Percentiles rank a stretch among this genome's conserved stretches.
These are phyloP conservation scores for Tineola bisselliella DNA, from an alignment of 2,888 invertebrate genomes.

Conservation along the genomic window DNA sequence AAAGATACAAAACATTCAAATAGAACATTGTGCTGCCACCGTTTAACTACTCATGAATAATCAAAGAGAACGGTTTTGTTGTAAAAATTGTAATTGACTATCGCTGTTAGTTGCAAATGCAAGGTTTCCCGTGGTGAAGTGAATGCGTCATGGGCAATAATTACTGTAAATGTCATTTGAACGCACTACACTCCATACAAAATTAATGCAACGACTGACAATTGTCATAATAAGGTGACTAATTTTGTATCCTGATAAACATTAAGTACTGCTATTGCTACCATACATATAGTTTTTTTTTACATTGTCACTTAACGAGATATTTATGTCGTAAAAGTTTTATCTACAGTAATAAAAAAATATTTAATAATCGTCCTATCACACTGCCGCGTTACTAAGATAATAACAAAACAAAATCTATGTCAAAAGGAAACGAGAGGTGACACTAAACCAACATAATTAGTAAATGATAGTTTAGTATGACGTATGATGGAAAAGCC, in stretches of 20 bases:
- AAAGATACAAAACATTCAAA: not conserved
- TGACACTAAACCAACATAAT: not conserved
- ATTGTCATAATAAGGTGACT: not conserved
- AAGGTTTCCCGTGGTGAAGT: conserved; percentile 25
- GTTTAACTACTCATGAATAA: conserved; percentile 11
- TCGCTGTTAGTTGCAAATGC: conserved; percentile 18
- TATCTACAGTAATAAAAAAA: not conserved
- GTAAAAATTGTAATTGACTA: conserved; percentile 17
- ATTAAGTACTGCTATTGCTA: no score
- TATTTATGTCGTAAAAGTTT: not conserved
- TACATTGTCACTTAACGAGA: not conserved
- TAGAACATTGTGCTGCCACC: not conserved
- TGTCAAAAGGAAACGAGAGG: not conserved
- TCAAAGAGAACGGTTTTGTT: conserved; percentile 3
- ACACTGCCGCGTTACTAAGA: no score
- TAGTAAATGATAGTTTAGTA: not conserved
- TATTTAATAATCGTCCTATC: not conserved
- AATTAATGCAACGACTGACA: not conserved
- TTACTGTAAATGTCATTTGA: conserved; percentile 46
- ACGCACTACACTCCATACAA: conserved; percentile 20
- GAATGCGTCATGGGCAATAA: conserved; percentile 31
- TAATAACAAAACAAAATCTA: not conserved
- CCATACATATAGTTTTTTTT: not conserved
- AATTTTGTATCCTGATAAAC: not conserved
- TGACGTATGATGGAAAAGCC: not conserved